Percentiles rank a stretch among this genome's conserved stretches.
Conservation (phyloP, 2,888 invertebrate species). For the Asteroscopus sphinx region DNA sequence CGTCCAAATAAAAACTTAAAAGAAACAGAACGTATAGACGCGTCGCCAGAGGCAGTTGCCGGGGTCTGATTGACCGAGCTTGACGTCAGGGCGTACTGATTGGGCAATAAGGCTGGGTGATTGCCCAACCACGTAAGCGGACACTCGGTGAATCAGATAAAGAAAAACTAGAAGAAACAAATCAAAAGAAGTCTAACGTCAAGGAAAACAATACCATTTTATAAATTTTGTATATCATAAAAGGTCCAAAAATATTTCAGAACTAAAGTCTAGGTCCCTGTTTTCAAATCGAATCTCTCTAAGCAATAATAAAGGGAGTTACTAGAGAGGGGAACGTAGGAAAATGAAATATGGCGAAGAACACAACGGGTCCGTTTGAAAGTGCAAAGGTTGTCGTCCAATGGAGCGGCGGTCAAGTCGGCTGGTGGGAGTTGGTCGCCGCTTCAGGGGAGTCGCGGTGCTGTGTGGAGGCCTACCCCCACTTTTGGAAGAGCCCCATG, state of each 20-base stretch:
- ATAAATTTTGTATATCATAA: conserved; percentile 77
- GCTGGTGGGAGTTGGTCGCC: conserved; percentile 80
- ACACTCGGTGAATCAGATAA: conserved; percentile 84
- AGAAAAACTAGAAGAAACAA: conserved; percentile 61
- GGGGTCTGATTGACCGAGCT: conserved; percentile 80
- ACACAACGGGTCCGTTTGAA: conserved; percentile 82
- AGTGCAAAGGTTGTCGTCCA: conserved; percentile 81
- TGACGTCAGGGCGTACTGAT: conserved; percentile 88
- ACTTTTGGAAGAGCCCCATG: conserved; percentile 96
- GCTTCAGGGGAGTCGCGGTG: conserved; percentile 73
- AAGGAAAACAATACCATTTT: conserved; percentile 57
- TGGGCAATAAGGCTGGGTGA: conserved; percentile 93
- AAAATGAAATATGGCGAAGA: conserved; percentile 68
- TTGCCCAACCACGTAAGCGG: conserved; percentile 92
- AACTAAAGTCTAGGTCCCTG: conserved; percentile 87
- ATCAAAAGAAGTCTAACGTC: conserved; percentile 50
- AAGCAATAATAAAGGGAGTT: conserved; percentile 58
- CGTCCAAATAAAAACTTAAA: conserved; percentile 62
- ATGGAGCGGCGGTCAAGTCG: conserved; percentile 85
- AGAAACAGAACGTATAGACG: conserved; percentile 69
- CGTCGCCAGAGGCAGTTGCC: conserved; percentile 76
- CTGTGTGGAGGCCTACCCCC: conserved; percentile 89
- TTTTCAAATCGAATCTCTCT: conserved; percentile 79
- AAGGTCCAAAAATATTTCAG: conserved; percentile 85
- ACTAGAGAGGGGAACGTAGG: conserved; percentile 41